These are phyloP conservation scores for Drosophila barbarae DNA, from an alignment of 2,888 invertebrate species.

Conservation along the genomic window DNA sequence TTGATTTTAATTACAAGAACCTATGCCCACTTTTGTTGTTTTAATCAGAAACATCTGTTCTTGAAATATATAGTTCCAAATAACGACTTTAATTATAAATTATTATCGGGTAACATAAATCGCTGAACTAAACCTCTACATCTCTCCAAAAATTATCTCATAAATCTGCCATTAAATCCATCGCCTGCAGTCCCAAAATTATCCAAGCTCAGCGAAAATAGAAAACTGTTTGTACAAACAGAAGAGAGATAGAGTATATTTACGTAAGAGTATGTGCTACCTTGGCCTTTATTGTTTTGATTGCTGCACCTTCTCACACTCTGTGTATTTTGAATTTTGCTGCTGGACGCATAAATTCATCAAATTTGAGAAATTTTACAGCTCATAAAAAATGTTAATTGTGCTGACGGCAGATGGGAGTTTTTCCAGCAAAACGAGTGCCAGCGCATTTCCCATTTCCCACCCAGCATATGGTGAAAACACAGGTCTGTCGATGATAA, in stretches of 20 bases:
- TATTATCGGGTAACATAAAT: slow-evolving; percentile 4
- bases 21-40: not conserved
- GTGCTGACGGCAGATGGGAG: slow-evolving; percentile 48
- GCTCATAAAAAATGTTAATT: slow-evolving; percentile 67
- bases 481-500: slow-evolving; percentile 30
- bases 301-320: slow-evolving; percentile 43
- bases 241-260: slow-evolving; percentile 1
- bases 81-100: not conserved
- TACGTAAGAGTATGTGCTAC: slow-evolving; percentile 7
- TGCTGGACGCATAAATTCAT: slow-evolving; percentile 62
- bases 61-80: not conserved
- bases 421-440: slow-evolving; percentile 20
- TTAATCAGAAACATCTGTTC: not conserved
- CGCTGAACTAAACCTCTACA: not conserved
- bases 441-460: slow-evolving; percentile 25
- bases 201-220: slow-evolving; percentile 10
- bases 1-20: not conserved
- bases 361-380: slow-evolving; percentile 72
- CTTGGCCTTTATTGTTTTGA: slow-evolving; percentile 43
- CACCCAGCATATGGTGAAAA: slow-evolving; percentile 33
- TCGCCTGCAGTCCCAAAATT: not conserved
- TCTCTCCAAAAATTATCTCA: slow-evolving; percentile 1
- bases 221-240: not conserved
- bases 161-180: slow-evolving; percentile 4
- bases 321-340: slow-evolving; percentile 24